phyloP scores from a whole-genome alignment of 2,888 invertebrate species.

The Coleophora deauratella region DNA sequence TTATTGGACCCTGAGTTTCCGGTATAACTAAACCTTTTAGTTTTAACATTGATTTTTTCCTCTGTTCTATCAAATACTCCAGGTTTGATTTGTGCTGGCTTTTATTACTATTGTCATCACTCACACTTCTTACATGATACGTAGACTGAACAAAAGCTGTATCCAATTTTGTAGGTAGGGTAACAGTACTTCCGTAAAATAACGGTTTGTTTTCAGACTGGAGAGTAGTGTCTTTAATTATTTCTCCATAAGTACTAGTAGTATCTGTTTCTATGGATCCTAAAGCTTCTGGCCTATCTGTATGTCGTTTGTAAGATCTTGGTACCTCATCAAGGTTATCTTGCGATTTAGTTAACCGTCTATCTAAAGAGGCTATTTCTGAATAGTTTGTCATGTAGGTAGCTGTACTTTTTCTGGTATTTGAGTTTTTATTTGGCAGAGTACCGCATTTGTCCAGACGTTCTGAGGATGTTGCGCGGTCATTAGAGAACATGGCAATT shows the following conservation, averaged over 20 bases:
- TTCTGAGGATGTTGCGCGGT: slow-evolving; percentile 51
- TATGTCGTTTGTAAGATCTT: slow-evolving; percentile 44
- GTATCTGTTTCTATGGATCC: slow-evolving; percentile 62
- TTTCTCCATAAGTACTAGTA: slow-evolving; percentile 30
- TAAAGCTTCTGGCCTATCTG: slow-evolving; percentile 62
- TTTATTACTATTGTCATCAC: slow-evolving; percentile 56
- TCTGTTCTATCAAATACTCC: slow-evolving; percentile 85
- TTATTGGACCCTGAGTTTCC: slow-evolving; percentile 78
- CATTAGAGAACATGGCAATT: slow-evolving; percentile 88
- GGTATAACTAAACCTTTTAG: slow-evolving; percentile 92
- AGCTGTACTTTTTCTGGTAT: slow-evolving; percentile 40
- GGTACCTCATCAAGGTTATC: slow-evolving; percentile 71
- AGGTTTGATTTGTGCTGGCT: slow-evolving; percentile 77
- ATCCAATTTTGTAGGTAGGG: slow-evolving; percentile 44
- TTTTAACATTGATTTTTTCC: slow-evolving; percentile 87
- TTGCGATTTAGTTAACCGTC: slow-evolving; percentile 63
- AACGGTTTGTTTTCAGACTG: slow-evolving; percentile 47
- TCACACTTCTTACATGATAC: slow-evolving; percentile 57
- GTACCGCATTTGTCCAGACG: slow-evolving; percentile 60
- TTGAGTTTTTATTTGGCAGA: slow-evolving; percentile 43
- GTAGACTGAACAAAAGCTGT: slow-evolving; percentile 39
- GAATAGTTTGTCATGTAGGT: slow-evolving; percentile 42
- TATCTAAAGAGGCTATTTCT: slow-evolving; percentile 53
- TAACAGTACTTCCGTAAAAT: slow-evolving; percentile 63
- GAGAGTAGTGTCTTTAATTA: slow-evolving; percentile 27